These are phyloP conservation scores for Allacma fusca DNA, from an alignment of 2,888 invertebrate species.

Conservation along the genomic window DNA sequence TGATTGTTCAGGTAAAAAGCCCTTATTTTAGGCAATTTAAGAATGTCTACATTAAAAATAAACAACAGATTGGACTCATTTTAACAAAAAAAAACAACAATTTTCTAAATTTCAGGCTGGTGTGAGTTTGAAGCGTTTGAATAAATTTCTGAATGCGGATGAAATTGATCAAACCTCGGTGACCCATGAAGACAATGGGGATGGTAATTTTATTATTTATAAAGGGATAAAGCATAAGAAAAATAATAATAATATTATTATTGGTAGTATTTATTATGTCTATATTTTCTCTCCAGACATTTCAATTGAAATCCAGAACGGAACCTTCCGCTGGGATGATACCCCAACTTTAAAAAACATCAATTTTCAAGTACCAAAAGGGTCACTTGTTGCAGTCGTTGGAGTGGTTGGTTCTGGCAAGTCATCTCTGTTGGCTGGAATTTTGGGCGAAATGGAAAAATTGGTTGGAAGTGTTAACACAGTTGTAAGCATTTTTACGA, in stretches of 20 bases:
- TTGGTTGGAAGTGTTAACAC: slow-evolving; percentile 35
- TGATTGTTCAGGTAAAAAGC: slow-evolving; percentile 90
- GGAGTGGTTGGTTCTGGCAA: slow-evolving; percentile 90
- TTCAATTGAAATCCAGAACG: slow-evolving; percentile 85
- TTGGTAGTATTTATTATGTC: no score
- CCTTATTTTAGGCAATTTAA: no score
- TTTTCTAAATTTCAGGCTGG: slow-evolving; percentile 42
- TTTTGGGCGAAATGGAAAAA: slow-evolving; percentile 66
- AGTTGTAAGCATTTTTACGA: slow-evolving; percentile 13
- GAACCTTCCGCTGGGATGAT: slow-evolving; percentile 85
- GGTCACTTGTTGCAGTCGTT: slow-evolving; percentile 81
- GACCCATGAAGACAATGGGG: slow-evolving; percentile 50
- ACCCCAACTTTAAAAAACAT: slow-evolving; percentile 69
- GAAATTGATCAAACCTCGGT: slow-evolving; percentile 67
- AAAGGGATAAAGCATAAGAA: no score
- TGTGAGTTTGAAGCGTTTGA: slow-evolving; percentile 69
- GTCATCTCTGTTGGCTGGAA: slow-evolving; percentile 68
- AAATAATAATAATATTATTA: no score
- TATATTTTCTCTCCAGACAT: slow-evolving; percentile 62
- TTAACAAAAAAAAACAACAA: neutral
- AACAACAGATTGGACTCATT: neutral
- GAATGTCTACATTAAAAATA: neutral
- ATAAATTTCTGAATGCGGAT: slow-evolving; percentile 68
- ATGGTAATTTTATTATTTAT: slow-evolving; percentile 53
- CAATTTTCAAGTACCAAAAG: slow-evolving; percentile 74